These are phyloP conservation scores for Digitonthophagus gazella DNA, from an alignment of 2,888 invertebrate genomes.

Conservation along the genomic window DNA sequence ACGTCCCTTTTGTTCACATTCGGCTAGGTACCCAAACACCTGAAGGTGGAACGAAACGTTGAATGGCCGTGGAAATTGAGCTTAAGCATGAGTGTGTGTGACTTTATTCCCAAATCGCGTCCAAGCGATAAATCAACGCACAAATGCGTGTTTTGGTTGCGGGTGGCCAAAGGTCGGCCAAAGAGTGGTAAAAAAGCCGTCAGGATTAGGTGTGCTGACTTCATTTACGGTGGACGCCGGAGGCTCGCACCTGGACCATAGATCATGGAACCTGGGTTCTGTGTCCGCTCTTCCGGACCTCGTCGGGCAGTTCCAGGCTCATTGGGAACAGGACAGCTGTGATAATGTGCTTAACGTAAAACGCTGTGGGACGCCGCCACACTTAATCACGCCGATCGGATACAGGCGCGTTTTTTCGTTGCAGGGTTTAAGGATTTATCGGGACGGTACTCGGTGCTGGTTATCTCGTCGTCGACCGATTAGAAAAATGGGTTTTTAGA, in stretches of 20 bases:
- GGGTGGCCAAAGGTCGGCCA: slow-evolving; percentile 41
- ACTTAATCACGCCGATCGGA: slow-evolving; percentile 34
- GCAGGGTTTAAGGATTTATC: not conserved
- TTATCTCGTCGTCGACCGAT: not conserved
- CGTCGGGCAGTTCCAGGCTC: slow-evolving; percentile 24
- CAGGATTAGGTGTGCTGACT: slow-evolving; percentile 44
- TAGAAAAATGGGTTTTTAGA: not conserved
- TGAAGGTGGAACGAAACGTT: slow-evolving; percentile 4
- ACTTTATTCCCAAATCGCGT: slow-evolving; percentile 29
- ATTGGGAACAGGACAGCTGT: slow-evolving; percentile 38
- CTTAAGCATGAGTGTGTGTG: slow-evolving; percentile 25
- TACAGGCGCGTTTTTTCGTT: slow-evolving; percentile 10
- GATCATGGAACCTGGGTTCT: slow-evolving; percentile 35
- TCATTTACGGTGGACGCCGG: slow-evolving; percentile 42
- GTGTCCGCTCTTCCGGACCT: slow-evolving; percentile 31
- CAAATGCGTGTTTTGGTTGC: slow-evolving; percentile 46
- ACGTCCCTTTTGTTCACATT: not conserved
- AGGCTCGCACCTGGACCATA: slow-evolving; percentile 44
- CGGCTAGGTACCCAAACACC: not conserved
- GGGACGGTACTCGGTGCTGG: not conserved
- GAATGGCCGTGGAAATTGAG: slow-evolving; percentile 39
- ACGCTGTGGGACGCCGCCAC: slow-evolving; percentile 33
- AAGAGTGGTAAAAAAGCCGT: slow-evolving; percentile 27
- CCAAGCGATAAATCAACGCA: slow-evolving; percentile 43
- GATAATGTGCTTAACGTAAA: slow-evolving; percentile 37